Evolutionary conservation across 2,888 invertebrate genomes (phyloP), one percentile per base, ranked within the genome.

Genomic region (Hemicrepidius hirtus): DNA sequence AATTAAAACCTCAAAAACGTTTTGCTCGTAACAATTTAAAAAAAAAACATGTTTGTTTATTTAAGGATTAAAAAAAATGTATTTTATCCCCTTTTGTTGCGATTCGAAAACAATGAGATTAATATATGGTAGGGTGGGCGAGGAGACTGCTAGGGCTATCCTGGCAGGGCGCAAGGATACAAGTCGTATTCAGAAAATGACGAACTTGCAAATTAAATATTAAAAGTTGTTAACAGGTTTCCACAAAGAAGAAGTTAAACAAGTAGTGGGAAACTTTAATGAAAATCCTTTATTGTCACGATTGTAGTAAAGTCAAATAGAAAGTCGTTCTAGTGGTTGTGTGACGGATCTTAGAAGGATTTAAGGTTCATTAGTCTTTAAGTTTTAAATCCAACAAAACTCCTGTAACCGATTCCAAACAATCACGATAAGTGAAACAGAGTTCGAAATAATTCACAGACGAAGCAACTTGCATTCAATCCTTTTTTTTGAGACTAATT

Each of bases 301-400:
- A 59, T 28, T 59, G 53, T 28, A 57, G 32, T 18, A 44, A 66
- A 68, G 62, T 68, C 50, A 68, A 68, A 68, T 63, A 68, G 13
- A 53, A 68, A 68, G 44, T 68, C 28, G 16, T 63, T 68, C 40
- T 28, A 32, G 68, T 53, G 63, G 68, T 53, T 68, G 68, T 68
- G 68, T 68, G 68, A 68, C 63, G 41, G 44, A 63, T 63, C 62
- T 63, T 53, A 53, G 41, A 32, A 35, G 68, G 68, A 68, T 68
- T 68, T 53, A 53, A 32, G 41, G 63, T 62, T 68, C 49, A 68
- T 68, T 57, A 63, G 46, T 10, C 20, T 60, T 60, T 65, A 65
- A 65, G 64, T 28, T 50, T 55, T 55, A 49, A 49, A 49, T 49
- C 21, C 49, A 49, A 49, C 49, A 49, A 49, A 21, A 49, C 49